Base-by-base conservation (phyloP, 2,113 vertebrate genomes). In the Sardina pilchardus region DNA sequence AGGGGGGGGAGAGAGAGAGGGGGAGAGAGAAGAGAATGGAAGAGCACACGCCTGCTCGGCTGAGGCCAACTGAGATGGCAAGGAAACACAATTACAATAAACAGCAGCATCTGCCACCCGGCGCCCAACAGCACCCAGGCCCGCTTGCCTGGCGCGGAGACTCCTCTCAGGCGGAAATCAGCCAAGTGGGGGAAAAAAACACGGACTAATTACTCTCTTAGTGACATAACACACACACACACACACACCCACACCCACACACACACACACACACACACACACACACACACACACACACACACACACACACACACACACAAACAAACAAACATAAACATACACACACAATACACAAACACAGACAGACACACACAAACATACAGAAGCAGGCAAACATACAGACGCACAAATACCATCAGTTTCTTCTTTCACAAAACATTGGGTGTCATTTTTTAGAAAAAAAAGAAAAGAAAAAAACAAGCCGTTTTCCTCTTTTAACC, bases 151-250 rank as follows among this genome's bases (percentile, higher is more conserved):
- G 88, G 81, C 42, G 83, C 71, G 53, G 83, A 24, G 44, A 42
- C 82, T 42, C 43, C 84, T 91, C 44, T 81, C 84, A 86, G 86
- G 83, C 83, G 89, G 87, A 81, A 81, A 71, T 75, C 88, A 86
- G 88, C 78, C 83, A 86, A 88, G 84, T 87, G 56, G 82, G 82
- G 81, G 82, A 84, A 67, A 83, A 67, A 53, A 85, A 56, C 78
- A 26, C 84, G 67, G 82, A 81, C 85, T 90, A 81, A 89, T 82
- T 89, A 83, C 82, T 87, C 39, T 83, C 85, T 26, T 82, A 75
- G 56, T 84, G 82, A 87, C 56, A 9, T 85, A 4, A 83, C 81
- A 86, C 30, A 83, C 5, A 6, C 50, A 86, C 36, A 56, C 30
- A 81, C 43, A 85, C 71, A 81, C 9, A 75, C 45, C 81, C 47